Percentiles rank a stretch among this genome's conserved stretches.
These are phyloP conservation scores for Spilarctia lutea DNA, from an alignment of 2,888 invertebrate genomes.

Conservation along the genomic window DNA sequence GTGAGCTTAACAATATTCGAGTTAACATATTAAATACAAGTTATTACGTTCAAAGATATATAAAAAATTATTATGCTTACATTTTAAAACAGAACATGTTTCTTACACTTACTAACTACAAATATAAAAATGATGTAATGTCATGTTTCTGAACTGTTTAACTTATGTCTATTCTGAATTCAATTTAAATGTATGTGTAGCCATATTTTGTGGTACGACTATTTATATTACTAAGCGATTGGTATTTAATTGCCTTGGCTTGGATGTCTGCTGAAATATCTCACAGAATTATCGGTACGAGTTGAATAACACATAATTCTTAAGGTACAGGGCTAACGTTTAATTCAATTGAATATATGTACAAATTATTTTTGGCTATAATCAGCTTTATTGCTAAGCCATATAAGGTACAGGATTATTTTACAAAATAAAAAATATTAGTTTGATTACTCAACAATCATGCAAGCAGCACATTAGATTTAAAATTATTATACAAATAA, in stretches of 20 bases:
- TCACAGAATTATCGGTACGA: no score
- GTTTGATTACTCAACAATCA: not conserved
- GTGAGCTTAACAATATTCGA: slow-evolving; percentile 22
- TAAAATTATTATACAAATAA: not conserved
- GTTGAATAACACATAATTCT: not conserved
- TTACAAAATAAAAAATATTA: not conserved
- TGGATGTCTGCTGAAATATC: not conserved
- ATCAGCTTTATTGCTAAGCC: not conserved
- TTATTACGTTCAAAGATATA: slow-evolving; percentile 15
- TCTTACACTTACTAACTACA: slow-evolving; percentile 38
- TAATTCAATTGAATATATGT: not conserved
- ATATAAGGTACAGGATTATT: not conserved
- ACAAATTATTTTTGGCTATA: not conserved
- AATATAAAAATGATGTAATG: slow-evolving; percentile 8
- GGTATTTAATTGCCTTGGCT: not conserved
- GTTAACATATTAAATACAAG: slow-evolving; percentile 29
- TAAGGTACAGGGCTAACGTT: not conserved
- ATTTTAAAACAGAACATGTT: slow-evolving; percentile 28
- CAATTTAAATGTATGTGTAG: not conserved
- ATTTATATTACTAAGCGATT: not conserved
- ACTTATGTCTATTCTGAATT: not conserved
- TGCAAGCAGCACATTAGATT: not conserved
- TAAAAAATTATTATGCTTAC: slow-evolving; percentile 36
- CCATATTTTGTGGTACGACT: not conserved
- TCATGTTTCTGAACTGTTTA: not conserved